Base-by-base conservation (phyloP, 1,140 invertebrate species). In the Bilobella aurantiaca region DNA sequence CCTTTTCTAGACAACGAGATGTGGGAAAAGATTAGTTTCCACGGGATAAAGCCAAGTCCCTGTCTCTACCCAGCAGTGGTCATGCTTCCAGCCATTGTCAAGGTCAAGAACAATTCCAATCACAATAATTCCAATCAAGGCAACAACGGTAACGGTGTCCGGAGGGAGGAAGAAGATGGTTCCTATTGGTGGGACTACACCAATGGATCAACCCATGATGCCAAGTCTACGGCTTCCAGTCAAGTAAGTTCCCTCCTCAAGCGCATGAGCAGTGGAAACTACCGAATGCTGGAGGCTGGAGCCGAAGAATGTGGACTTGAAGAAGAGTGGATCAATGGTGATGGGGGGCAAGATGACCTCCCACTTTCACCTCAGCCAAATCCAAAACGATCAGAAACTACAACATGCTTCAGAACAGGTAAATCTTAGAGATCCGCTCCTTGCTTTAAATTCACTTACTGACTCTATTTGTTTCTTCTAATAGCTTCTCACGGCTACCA, bases 11-110 rank as follows among this genome's bases (percentile, higher is more conserved):
- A 80, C 8, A 85, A 84, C 1, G 87, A 90, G 76, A 82, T 80
- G 0, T 91, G 89, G 88, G 87, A 91, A 71, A 83, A 84, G 67
- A 78, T 91, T 25, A 74, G 79, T n/a, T 82, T 86, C 2, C 79
- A 81, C 23, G 84, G 86, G 3, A 79, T 84, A 12, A 85, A 85
- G 75, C 89, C 89, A 0, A 84, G 86, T 29, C 83, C 89, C 0
- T 82, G 88, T 18, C 84, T 85, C 0, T 84, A 86, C n/a, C 76
- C 77, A 42, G 74, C 73, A 5, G 75, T 76, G 5, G 68, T 75
- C 18, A 73, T 74, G 58, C 67, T 63, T 64, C 75, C 65, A 12
- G 65, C 69, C 8, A 46, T 70, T 18, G 34, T 67, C 21, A 64
- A 67, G 37, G 25, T 63, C 62, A 63, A 63, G 29, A 63, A 16